Conservation (phyloP, 2,797 vertebrate genomes). For the Enteromius radiatus region DNA sequence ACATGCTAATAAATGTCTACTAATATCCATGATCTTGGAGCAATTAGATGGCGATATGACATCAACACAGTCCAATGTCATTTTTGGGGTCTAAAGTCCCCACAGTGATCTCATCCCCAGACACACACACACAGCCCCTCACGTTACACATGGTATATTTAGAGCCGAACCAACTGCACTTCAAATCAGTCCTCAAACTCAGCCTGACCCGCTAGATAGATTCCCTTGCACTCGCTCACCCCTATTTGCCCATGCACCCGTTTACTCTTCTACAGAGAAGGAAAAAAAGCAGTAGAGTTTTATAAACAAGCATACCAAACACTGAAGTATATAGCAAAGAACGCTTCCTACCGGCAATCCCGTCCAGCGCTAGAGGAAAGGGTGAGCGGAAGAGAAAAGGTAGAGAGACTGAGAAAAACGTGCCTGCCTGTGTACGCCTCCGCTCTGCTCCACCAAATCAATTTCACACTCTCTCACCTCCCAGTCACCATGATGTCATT, state of each 20-base stretch:
- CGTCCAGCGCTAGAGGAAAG: slow-evolving; percentile 61
- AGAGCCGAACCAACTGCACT: slow-evolving; percentile 79
- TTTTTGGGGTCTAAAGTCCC: slow-evolving; percentile 39
- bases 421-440: slow-evolving; percentile 77
- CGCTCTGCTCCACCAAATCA: slow-evolving; percentile 85
- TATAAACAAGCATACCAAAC: slow-evolving; percentile 39
- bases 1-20: slow-evolving; percentile 1
- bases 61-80: slow-evolving; percentile 34
- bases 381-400: slow-evolving; percentile 42
- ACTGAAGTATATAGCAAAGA: slow-evolving; percentile 32
- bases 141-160: slow-evolving; percentile 65
- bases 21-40: slow-evolving; percentile 43
- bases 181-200: slow-evolving; percentile 70
- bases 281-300: slow-evolving; percentile 12
- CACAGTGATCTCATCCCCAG: slow-evolving; percentile 21
- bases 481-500: slow-evolving; percentile 86
- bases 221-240: slow-evolving; percentile 28
- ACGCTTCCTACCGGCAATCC: slow-evolving; percentile 70
- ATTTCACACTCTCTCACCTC: slow-evolving; percentile 95
- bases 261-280: slow-evolving; percentile 10
- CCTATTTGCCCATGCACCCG: slow-evolving; percentile 15
- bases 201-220: slow-evolving; percentile 52
- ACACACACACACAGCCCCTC: slow-evolving; percentile 19
- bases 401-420: slow-evolving; percentile 71
- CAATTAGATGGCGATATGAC: slow-evolving; percentile 37